Evolutionary conservation across 1,140 invertebrate genomes (phyloP).

Genomic region (Drosophila arawakana): DNA sequence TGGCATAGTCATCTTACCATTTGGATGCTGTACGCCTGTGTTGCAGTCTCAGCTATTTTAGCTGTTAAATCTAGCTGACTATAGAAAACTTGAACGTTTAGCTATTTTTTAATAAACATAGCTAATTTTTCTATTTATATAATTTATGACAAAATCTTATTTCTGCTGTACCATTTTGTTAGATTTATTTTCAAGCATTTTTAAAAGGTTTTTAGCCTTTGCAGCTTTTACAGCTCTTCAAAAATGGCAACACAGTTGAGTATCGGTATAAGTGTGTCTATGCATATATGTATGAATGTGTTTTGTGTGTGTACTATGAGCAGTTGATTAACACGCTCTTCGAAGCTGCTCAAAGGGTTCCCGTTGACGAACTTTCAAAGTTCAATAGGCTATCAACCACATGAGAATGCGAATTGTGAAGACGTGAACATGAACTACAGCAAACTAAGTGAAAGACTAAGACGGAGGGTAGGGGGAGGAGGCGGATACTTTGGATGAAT

Average conservation of each 20-base stretch:
- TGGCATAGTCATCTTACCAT: constrained; percentile 12
- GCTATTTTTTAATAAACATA: too few relatives aligned
- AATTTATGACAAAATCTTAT: too few relatives aligned
- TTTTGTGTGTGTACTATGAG: constrained; percentile 9
- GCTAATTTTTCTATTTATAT: too few relatives aligned
- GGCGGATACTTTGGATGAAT: not conserved
- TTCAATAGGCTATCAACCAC: constrained; percentile 70
- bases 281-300: not conserved
- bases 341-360: constrained; percentile 18
- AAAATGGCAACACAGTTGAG: too few relatives aligned
- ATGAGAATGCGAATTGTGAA: constrained; percentile 31
- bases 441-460: not conserved
- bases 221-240: too few relatives aligned
- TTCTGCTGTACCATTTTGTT: too few relatives aligned
- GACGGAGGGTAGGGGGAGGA: not conserved
- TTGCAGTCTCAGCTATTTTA: too few relatives aligned
- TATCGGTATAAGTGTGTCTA: not conserved
- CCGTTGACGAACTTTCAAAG: constrained; percentile 60
- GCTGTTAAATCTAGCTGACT: too few relatives aligned
- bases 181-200: too few relatives aligned
- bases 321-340: constrained; percentile 69
- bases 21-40: not conserved
- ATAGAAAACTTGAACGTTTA: too few relatives aligned
- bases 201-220: too few relatives aligned
- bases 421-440: constrained; percentile 10